Evolutionary conservation across 2,113 vertebrate genomes (phyloP).

Genomic region (Hemibagrus wyckioides): DNA sequence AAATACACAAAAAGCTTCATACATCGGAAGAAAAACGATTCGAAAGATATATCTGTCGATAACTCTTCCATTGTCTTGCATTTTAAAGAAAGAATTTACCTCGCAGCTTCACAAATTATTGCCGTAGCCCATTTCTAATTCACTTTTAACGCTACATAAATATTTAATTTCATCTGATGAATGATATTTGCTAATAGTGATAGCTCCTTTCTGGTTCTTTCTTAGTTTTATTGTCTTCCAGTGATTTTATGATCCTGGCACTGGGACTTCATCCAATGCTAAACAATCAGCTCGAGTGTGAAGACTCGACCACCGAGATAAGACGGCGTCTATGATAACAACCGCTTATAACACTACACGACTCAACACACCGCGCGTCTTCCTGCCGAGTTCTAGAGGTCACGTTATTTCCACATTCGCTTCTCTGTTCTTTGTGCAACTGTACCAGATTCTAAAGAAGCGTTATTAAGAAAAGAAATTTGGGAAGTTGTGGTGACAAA

Average conservation of each 20-base stretch:
- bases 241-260: neutral
- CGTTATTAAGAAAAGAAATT: constrained; percentile 6
- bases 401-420: neutral
- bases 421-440: neutral
- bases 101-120: neutral
- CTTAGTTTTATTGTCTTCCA: neutral
- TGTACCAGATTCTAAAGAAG: neutral
- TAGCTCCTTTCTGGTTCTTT: neutral
- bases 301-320: neutral
- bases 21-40: neutral
- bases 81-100: neutral
- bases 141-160: neutral
- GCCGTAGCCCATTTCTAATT: neutral
- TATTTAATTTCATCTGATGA: too few relatives aligned
- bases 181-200: neutral
- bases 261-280: neutral
- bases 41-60: neutral
- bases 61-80: neutral
- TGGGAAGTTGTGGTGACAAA: neutral
- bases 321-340: neutral
- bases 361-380: neutral
- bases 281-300: neutral
- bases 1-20: neutral
- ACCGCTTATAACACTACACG: neutral
- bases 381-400: neutral